These are phyloP conservation scores for Drosophila mercatorum DNA, from an alignment of 2,888 invertebrate species.

Conservation along the genomic window DNA sequence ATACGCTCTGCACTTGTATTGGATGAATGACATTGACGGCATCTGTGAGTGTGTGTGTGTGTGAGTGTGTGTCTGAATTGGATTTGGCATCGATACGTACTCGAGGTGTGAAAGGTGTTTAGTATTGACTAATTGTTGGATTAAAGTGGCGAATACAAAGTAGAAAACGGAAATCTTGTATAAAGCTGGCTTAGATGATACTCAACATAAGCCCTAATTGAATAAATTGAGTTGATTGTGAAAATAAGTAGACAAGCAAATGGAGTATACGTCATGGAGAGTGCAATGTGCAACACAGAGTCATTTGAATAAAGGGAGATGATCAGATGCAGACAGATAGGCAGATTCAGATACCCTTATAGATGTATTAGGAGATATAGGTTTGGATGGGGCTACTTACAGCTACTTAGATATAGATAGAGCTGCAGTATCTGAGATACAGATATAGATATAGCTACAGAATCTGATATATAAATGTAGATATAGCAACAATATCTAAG, in stretches of 20 bases:
- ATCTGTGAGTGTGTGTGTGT: conserved; percentile 15
- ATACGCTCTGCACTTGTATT: conserved; percentile 44
- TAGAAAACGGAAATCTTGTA: conserved; percentile 29
- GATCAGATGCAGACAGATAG: background rate
- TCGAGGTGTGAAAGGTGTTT: conserved; percentile 80
- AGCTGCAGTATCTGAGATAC: no score
- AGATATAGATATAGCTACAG: no score
- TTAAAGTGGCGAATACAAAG: conserved; percentile 71
- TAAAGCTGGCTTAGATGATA: background rate
- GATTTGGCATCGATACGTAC: conserved; percentile 45
- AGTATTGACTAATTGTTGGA: conserved; percentile 81
- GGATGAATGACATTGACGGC: conserved; percentile 66
- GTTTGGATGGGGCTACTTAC: no score
- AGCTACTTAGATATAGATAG: no score
- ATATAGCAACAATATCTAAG: no score
- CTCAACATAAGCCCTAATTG: background rate
- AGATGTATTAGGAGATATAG: no score
- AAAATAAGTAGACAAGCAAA: background rate
- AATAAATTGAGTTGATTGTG: background rate
- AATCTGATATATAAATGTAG: no score
- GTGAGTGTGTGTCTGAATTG: conserved; percentile 32
- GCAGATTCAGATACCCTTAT: no score
- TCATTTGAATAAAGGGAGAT: background rate
- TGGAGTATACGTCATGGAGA: background rate
- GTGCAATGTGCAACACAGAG: no score